Evolutionary conservation across 1,140 invertebrate species (phyloP).

Genomic region (Drosophila truncata): DNA sequence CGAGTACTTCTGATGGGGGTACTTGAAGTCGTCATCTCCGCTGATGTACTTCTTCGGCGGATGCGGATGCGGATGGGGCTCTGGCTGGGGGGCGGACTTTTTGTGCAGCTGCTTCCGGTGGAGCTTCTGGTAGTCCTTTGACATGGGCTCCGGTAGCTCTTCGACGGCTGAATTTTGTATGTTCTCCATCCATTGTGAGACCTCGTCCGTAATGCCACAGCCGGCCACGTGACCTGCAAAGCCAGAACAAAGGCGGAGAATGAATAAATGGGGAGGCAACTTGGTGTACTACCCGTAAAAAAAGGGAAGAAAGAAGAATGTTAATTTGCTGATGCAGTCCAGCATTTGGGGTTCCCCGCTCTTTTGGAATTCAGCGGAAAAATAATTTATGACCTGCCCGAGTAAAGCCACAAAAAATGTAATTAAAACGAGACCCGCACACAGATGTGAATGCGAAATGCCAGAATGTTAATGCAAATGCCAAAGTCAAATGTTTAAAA

Average conservation of each 20-base stretch:
- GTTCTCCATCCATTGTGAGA: constrained; percentile 96
- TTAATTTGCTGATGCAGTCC: constrained; percentile 55
- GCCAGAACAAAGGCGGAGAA: constrained; percentile 31
- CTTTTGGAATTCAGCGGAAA: constrained; percentile 38
- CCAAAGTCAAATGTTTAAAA: constrained; percentile 65
- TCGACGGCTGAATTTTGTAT: constrained; percentile 94
- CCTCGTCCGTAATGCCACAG: constrained; percentile 94
- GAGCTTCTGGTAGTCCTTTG: constrained; percentile 79
- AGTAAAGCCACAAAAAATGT: constrained; percentile 77
- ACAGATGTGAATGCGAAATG: constrained; percentile 26
- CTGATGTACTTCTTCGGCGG: constrained; percentile 84
- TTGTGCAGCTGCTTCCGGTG: constrained; percentile 80
- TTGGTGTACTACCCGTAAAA: constrained; percentile 26
- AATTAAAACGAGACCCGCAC: constrained; percentile 67
- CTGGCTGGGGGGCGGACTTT: constrained; percentile 64
- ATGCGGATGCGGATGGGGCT: constrained; percentile 81
- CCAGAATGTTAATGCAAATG: constrained; percentile 72
- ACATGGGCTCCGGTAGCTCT: constrained; percentile 83
- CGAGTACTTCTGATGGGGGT: constrained; percentile 85
- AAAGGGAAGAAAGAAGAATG: constrained; percentile 47
- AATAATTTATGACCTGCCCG: constrained; percentile 76
- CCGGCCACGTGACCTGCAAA: constrained; percentile 91
- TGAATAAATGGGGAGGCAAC: constrained; percentile 32
- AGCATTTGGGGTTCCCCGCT: constrained; percentile 25
- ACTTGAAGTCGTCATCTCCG: constrained; percentile 81